Evolutionary conservation across 2,797 vertebrate genomes (phyloP).

Genomic region (Urocyon cinereoargenteus): DNA sequence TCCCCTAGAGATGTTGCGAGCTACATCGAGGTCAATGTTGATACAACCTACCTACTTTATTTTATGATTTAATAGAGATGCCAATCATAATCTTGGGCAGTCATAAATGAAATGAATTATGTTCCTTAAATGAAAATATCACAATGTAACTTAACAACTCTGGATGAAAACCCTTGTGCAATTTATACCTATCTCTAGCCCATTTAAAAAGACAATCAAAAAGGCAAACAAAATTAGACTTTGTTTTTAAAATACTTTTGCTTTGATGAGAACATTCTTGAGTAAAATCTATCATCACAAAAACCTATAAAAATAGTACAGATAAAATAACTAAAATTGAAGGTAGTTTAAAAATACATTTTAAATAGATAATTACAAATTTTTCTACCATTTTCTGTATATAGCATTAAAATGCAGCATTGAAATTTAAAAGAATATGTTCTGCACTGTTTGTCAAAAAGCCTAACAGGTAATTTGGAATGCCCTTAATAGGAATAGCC

Average conservation of each 20-base stretch:
- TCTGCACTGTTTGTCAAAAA: background rate
- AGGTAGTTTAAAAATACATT: background rate
- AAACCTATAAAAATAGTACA: background rate
- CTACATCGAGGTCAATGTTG: background rate
- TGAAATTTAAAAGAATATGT: background rate
- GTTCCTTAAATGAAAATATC: background rate
- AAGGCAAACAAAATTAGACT: background rate
- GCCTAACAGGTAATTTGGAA: background rate
- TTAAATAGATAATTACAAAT: background rate
- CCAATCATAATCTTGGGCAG: background rate
- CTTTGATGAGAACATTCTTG: background rate
- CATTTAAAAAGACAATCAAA: slow-evolving; percentile 21
- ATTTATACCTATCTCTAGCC: background rate
- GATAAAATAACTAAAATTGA: background rate
- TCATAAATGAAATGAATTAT: background rate
- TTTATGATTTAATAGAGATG: background rate
- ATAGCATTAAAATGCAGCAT: background rate
- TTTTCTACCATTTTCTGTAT: background rate
- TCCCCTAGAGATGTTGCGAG: background rate
- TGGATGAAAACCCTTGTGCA: background rate
- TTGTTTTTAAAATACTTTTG: slow-evolving; percentile 10
- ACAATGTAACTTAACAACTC: background rate
- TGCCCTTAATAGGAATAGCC: background rate
- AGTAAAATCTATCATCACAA: background rate
- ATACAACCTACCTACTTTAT: background rate